Evolutionary conservation across 2,113 vertebrate species (phyloP), one percentile per base, ranked within the genome.

Genomic region (Lepisosteus osseus): DNA sequence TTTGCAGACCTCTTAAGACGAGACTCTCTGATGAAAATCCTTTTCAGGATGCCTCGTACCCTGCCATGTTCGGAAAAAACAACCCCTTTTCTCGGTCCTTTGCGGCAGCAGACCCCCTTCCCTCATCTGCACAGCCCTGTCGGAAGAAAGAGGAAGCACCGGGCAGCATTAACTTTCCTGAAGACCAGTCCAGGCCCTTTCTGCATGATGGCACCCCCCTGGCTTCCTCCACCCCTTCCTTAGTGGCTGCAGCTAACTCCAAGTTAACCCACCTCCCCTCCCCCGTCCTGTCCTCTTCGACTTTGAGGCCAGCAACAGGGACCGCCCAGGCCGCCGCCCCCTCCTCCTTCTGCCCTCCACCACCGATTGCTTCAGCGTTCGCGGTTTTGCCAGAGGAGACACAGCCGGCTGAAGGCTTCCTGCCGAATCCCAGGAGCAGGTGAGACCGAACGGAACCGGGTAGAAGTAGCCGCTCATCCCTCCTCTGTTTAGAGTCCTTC

Each of bases 301-400:
- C 79, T 65, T 66, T 71, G 4, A 76, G 76, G 78, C 77, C 79
- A 68, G 79, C 82, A 3, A 72, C 85, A 63, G 77, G 67, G 67
- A 61, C 73, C 69, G 51, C 84, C 72, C 78, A 67, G 57, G 74
- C 81, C 59, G 57, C 81, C 29, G 76, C 74, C 73, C 88, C 81
- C 81, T 86, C 87, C 86, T 71, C 84, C 73, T 81, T 88, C 82
- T 77, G 82, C 79, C 81, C 91, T 76, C 74, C 68, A 56, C 77
- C 75, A 72, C 12, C 85, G 72, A 88, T 80, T 74, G 84, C 83
- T 79, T 80, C 91, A 76, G 86, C 85, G 66, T 93, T 92, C 90
- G 89, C 85, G 90, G 92, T 96, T 94, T 89, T 94, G 88, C 94
- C 96, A 86, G 89, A 92, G 94, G 94, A 97, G 94, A 94, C 90